Evolutionary conservation across 2,888 invertebrate genomes (phyloP), one percentile per base, ranked within the genome.

Genomic region (Dendrolimus houi): DNA sequence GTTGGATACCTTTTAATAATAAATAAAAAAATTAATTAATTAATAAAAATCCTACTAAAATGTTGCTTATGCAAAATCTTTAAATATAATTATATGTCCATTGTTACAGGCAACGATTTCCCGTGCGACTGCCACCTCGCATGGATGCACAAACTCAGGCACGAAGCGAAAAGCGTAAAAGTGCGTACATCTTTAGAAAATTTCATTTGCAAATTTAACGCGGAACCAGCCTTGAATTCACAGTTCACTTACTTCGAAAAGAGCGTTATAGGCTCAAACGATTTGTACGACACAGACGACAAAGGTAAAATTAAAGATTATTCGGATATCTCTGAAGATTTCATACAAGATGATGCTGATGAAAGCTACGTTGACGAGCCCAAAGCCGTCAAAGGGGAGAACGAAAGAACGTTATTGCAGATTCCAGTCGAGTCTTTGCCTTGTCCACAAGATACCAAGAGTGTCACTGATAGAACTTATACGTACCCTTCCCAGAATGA

Each of bases 91-190:
- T 10, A 47, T 10, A 47, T 47, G 47, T 71, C 69, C 61, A 77
- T 87, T 85, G 83, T 93, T 92, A 57, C 94, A 96, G 96, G 94
- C 72, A 97, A 96, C 87, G 94, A 93, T 72, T 94, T 96, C 83
- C 92, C 94, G 76, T 97, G 96, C 87, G 96, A 96, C 87, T 96
- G 96, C 79, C 95, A 95, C 68, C 92, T 96, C 72, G 92, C 93
- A 60, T 96, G 96, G 96, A 93, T 96, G 89, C 94, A 95, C 87
- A 93, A 92, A 64, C 91, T 96, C 65, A 92, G 93, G 63, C 94
- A 95, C 82, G 95, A 95, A 75, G 95, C 96, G 64, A 93, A 93
- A 79, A 95, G 94, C 83, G 88, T 92, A 62, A 92, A 93, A 82
- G 92, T 96, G 67, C 92, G 93, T 69, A 93, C 93, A 68, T 92